phyloP scores from a whole-genome alignment of 2,888 invertebrate species.

The Argyresthia albistria region DNA sequence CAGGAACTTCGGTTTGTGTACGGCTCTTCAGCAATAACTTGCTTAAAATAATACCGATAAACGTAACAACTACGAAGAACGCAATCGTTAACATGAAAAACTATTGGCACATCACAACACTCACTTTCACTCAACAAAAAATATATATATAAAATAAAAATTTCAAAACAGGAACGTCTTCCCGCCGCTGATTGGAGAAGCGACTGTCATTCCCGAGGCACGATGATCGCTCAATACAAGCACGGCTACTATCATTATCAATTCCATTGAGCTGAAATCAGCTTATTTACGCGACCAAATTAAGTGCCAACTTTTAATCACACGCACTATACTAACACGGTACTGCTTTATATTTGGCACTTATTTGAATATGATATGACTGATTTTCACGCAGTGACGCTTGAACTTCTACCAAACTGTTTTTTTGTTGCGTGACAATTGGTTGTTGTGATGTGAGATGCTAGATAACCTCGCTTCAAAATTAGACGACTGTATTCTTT shows the following conservation, averaged over 20 bases:
- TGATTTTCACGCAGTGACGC: not conserved
- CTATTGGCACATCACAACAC: conserved; percentile 50
- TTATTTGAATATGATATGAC: conserved; percentile 4
- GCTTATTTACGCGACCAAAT: conserved; percentile 10
- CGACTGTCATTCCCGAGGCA: conserved; percentile 34
- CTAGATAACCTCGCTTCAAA: too few species aligned
- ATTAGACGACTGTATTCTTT: too few species aligned
- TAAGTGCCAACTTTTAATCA: conserved; percentile 9
- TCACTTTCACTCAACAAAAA: conserved; percentile 27
- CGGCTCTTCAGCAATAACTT: conserved; percentile 21
- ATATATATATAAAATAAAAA: conserved; percentile 13
- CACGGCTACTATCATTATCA: not conserved
- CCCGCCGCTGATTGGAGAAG: conserved; percentile 33
- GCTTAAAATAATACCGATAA: conserved; percentile 30
- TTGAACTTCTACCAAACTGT: too few species aligned
- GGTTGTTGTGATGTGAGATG: too few species aligned
- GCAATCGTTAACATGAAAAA: conserved; percentile 49
- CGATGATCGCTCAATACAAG: not conserved
- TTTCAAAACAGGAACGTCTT: conserved; percentile 22
- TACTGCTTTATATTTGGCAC: not conserved
- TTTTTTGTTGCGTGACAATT: too few species aligned
- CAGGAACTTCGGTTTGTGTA: conserved; percentile 13
- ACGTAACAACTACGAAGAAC: conserved; percentile 30
- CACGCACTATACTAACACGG: not conserved
- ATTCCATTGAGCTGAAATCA: not conserved